phyloP scores from a whole-genome alignment of 2,797 vertebrate species.

The Sparus aurata region DNA sequence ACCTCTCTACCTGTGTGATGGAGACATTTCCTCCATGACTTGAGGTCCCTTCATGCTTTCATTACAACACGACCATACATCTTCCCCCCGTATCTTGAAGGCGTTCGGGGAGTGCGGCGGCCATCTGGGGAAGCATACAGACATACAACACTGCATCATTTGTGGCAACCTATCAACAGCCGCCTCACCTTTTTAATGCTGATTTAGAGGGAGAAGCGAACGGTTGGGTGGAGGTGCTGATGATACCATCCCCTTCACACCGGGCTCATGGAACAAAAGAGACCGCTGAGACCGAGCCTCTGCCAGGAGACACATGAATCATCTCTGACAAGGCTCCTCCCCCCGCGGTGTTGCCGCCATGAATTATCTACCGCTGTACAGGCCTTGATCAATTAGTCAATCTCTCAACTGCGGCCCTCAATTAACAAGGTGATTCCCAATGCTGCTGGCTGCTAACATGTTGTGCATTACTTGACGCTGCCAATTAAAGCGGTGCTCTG shows the following conservation, averaged over 20 bases:
- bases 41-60: conserved; percentile 80
- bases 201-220: conserved; percentile 79
- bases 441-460: conserved; percentile 68
- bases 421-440: conserved; percentile 82
- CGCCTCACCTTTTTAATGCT: conserved; percentile 83
- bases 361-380: conserved; percentile 79
- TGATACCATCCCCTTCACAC: conserved; percentile 71
- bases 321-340: conserved; percentile 80
- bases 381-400: conserved; percentile 86
- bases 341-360: conserved; percentile 61
- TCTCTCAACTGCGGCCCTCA: conserved; percentile 81
- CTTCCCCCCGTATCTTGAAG: conserved; percentile 73
- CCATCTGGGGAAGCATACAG: conserved; percentile 76
- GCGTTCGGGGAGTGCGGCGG: conserved; percentile 68
- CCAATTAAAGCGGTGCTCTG: conserved; percentile 75
- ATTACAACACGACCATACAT: conserved; percentile 84
- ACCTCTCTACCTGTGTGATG: conserved; percentile 77
- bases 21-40: conserved; percentile 81
- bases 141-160: conserved; percentile 84
- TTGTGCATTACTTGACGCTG: conserved; percentile 73
- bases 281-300: conserved; percentile 73
- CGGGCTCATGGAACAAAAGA: conserved; percentile 78
- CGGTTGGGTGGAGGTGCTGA: conserved; percentile 66
- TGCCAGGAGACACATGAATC: conserved; percentile 81
- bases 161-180: conserved; percentile 83